phyloP scores from a whole-genome alignment of 2,888 invertebrate genomes.

The Limnephilus rhombicus region DNA sequence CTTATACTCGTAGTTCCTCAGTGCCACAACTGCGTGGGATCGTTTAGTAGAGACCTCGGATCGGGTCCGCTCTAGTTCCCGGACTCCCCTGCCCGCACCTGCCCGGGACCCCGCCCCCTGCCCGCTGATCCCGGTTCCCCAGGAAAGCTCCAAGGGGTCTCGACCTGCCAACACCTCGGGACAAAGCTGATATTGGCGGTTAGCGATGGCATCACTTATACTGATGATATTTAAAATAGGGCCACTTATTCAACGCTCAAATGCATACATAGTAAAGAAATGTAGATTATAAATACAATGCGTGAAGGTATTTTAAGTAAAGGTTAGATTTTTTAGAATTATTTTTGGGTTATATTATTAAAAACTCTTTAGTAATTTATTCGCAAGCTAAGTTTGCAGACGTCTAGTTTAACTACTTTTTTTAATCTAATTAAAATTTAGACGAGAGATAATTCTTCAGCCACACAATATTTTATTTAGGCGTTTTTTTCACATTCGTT shows the following conservation, averaged over 20 bases:
- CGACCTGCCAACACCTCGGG: not conserved
- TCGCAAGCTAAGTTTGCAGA: not conserved
- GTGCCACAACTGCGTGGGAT: conserved; percentile 50
- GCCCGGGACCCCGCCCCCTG: conserved; percentile 25
- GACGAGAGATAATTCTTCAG: not conserved
- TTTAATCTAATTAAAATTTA: not conserved
- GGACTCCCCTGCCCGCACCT: conserved; percentile 8
- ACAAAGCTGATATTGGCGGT: conserved; percentile 11
- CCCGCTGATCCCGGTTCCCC: not conserved
- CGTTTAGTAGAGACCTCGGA: conserved; percentile 48
- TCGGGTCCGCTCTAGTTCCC: conserved; percentile 45
- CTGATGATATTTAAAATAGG: not conserved
- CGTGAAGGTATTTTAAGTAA: not conserved
- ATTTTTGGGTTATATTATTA: not conserved
- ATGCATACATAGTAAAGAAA: not conserved
- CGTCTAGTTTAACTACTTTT: not conserved
- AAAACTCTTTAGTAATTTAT: not conserved
- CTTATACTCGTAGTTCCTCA: conserved; percentile 14
- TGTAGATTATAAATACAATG: not conserved
- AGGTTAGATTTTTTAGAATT: conserved; percentile 1
- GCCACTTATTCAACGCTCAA: not conserved
- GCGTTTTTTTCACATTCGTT: conserved; percentile 24
- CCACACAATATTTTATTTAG: conserved; percentile 5
- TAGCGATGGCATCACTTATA: conserved; percentile 16
- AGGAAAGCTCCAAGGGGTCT: not conserved